A percentile compares a stretch with the other conserved stretches of the same genome.
Conservation (phyloP, 2,113 vertebrate genomes). For the Bettongia penicillata region DNA sequence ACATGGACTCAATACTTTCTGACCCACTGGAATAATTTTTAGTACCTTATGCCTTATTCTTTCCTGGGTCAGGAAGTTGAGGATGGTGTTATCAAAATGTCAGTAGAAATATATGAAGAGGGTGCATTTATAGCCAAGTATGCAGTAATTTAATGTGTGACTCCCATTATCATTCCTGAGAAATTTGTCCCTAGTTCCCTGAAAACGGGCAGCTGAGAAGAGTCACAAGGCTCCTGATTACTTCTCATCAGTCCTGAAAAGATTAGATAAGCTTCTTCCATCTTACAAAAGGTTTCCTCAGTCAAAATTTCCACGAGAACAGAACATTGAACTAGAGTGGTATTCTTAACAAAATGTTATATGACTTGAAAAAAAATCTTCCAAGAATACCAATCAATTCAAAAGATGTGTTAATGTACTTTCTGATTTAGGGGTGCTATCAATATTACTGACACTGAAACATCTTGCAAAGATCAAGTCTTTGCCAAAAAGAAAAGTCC, state of each 20-base stretch:
- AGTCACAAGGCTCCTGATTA: conserved; percentile 54
- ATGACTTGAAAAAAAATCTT: neutral
- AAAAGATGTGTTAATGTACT: conserved; percentile 58
- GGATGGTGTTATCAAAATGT: conserved; percentile 13
- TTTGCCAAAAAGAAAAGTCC: conserved; percentile 54
- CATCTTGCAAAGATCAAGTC: conserved; percentile 58
- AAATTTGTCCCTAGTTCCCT: conserved; percentile 59
- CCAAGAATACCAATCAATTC: conserved; percentile 55
- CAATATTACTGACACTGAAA: conserved; percentile 23
- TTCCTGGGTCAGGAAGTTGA: conserved; percentile 17
- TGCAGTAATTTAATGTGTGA: conserved; percentile 43
- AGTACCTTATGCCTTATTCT: neutral
- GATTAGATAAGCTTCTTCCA: conserved; percentile 55
- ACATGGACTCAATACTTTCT: conserved; percentile 39
- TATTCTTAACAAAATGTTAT: conserved; percentile 66
- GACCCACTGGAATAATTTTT: conserved; percentile 35
- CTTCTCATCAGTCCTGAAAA: conserved; percentile 66
- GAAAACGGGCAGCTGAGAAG: conserved; percentile 67
- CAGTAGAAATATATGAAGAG: conserved; percentile 3
- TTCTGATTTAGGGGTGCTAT: conserved; percentile 70
- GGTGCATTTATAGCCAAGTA: conserved; percentile 13
- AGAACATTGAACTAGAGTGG: conserved; percentile 61
- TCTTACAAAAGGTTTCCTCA: conserved; percentile 61
- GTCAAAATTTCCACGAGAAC: conserved; percentile 68
- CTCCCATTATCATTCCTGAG: conserved; percentile 40